A percentile compares a stretch with the other conserved stretches of the same genome.
These are phyloP conservation scores for Hippocampus kuda DNA, from an alignment of 2,797 vertebrate genomes.

Conservation along the genomic window DNA sequence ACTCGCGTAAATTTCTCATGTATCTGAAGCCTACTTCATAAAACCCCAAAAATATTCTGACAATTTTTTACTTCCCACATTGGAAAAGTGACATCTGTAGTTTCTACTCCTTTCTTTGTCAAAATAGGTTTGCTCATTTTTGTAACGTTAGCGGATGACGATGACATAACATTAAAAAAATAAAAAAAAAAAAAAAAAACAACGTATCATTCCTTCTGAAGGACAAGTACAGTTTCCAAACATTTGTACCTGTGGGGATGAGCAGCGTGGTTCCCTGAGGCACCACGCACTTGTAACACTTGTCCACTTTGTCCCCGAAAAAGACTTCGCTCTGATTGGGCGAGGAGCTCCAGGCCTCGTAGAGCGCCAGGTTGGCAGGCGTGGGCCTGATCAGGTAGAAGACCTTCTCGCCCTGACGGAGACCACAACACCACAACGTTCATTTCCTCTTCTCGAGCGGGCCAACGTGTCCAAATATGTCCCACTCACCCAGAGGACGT, in stretches of 20 bases:
- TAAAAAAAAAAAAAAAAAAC: background rate
- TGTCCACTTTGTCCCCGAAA: conserved; percentile 94
- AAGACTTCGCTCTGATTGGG: conserved; percentile 97
- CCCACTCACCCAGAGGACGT: conserved; percentile 93
- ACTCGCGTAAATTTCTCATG: too few relatives aligned
- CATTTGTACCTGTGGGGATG: conserved; percentile 84
- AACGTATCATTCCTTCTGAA: background rate
- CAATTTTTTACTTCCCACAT: too few relatives aligned
- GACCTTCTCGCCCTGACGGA: conserved; percentile 87
- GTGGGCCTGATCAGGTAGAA: conserved; percentile 98
- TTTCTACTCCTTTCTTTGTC: too few relatives aligned
- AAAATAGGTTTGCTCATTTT: too few relatives aligned
- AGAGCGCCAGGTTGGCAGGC: conserved; percentile 87
- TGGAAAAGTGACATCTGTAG: too few relatives aligned
- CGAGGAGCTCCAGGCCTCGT: conserved; percentile 97
- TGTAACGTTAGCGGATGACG: background rate
- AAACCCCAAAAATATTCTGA: too few relatives aligned
- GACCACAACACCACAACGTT: conserved; percentile 2
- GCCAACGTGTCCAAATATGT: too few relatives aligned
- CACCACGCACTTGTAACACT: conserved; percentile 94
- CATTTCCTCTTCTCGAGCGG: background rate
- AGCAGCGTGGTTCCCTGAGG: conserved; percentile 94
- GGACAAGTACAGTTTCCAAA: background rate
- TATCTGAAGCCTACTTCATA: too few relatives aligned
- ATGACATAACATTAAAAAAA: background rate